A percentile compares a stretch with the other conserved stretches of the same genome.
Conservation (phyloP, 1,140 invertebrate genomes). For the Pemphigus obesinymphae region DNA sequence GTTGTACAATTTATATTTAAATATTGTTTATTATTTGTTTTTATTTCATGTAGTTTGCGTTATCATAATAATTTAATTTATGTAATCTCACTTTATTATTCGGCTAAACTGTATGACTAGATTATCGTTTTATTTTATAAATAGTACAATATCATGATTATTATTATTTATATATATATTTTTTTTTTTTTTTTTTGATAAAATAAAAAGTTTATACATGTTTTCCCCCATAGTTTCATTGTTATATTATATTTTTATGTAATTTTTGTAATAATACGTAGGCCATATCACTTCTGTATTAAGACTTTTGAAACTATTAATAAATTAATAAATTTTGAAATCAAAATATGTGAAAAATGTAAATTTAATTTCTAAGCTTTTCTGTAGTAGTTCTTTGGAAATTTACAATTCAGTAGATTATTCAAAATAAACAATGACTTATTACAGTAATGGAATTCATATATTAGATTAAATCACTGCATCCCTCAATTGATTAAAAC, state of each 20-base stretch:
- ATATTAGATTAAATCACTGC: too few species aligned
- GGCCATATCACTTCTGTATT: conserved; percentile 11
- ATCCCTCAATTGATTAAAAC: too few species aligned
- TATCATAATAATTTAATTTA: neutral
- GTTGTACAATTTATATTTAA: neutral
- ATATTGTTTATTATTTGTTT: neutral
- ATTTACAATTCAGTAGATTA: too few species aligned
- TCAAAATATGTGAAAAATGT: too few species aligned
- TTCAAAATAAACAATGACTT: too few species aligned
- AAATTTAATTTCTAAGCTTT: too few species aligned
- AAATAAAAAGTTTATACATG: neutral
- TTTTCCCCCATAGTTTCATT: neutral
- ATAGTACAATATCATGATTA: too few species aligned
- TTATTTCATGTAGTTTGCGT: neutral
- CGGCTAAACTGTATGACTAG: too few species aligned
- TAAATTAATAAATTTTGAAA: neutral
- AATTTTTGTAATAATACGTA: conserved; percentile 4
- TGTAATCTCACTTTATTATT: neutral
- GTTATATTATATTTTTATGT: neutral
- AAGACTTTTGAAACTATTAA: conserved; percentile 2
- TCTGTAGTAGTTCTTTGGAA: too few species aligned
- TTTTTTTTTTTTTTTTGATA: neutral
- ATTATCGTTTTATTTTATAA: too few species aligned
- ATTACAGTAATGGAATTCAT: too few species aligned
- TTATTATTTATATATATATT: too few species aligned